These are phyloP conservation scores for Linnaemya tessellans DNA, from an alignment of 2,888 invertebrate species.

Conservation along the genomic window DNA sequence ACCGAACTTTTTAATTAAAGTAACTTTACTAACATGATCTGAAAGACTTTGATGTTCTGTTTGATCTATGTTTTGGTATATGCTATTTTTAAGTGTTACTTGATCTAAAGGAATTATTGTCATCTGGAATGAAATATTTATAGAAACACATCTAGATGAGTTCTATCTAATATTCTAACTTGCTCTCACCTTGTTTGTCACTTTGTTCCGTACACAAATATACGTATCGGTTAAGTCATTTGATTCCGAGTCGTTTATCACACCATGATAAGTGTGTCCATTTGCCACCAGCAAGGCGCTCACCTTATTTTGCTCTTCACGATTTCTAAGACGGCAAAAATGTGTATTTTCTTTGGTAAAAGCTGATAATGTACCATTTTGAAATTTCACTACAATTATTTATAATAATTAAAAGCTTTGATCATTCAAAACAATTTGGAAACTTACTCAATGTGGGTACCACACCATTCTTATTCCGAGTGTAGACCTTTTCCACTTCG, in stretches of 20 bases:
- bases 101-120: conserved; percentile 79
- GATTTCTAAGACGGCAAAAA: conserved; percentile 73
- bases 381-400: conserved; percentile 79
- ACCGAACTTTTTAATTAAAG: conserved; percentile 80
- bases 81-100: conserved; percentile 77
- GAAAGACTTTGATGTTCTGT: conserved; percentile 70
- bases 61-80: conserved; percentile 76
- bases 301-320: conserved; percentile 49
- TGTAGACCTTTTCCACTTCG: conserved; percentile 74
- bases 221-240: conserved; percentile 77
- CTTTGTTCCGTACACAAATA: conserved; percentile 79
- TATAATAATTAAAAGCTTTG: not conserved
- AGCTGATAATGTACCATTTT: conserved; percentile 78
- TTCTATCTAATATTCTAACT: too few species aligned
- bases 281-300: conserved; percentile 77
- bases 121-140: conserved; percentile 66
- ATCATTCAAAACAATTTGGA: not conserved
- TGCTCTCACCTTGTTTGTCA: conserved; percentile 78
- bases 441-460: conserved; percentile 78
- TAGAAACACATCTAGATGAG: too few species aligned
- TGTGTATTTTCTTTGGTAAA: conserved; percentile 72
- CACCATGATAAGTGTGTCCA: conserved; percentile 77
- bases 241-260: conserved; percentile 60
- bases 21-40: conserved; percentile 74
- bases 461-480: conserved; percentile 54